Evolutionary conservation across 2,888 invertebrate genomes (phyloP).

Genomic region (Drosophila neonasuta): DNA sequence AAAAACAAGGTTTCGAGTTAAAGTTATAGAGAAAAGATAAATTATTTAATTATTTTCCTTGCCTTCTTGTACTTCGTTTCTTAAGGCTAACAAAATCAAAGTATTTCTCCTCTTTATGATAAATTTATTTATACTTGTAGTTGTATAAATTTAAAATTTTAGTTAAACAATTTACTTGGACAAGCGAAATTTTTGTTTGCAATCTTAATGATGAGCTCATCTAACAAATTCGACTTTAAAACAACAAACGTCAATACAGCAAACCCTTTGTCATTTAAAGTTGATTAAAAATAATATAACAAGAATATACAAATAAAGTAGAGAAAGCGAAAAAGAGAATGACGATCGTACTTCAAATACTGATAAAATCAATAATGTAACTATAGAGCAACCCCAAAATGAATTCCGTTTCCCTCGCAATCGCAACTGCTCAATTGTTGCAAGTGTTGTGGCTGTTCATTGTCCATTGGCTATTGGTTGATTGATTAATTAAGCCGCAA

Average conservation of each 20-base stretch:
- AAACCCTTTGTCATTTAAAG: no score
- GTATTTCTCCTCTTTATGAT: no score
- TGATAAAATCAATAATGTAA: background rate
- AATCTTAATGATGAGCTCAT: conserved; percentile 1
- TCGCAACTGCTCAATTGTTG: background rate
- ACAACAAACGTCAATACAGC: no score
- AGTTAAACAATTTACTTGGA: background rate
- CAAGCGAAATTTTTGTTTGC: conserved; percentile 7
- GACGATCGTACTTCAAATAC: background rate
- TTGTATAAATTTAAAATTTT: no score
- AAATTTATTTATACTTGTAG: no score
- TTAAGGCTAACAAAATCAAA: no score
- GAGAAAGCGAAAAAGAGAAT: background rate
- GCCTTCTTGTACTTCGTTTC: no score
- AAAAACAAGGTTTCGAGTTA: no score
- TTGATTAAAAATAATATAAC: no score
- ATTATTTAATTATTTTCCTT: no score
- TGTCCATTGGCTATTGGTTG: background rate
- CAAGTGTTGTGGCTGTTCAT: conserved; percentile 15
- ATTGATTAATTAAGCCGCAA: conserved; percentile 42
- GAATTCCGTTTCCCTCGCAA: background rate
- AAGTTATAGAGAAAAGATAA: no score
- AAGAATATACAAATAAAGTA: background rate
- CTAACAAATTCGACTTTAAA: background rate
- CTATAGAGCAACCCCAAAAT: background rate